Base-by-base conservation (phyloP, 2,797 vertebrate genomes). In the Syngnathus rostellatus region DNA sequence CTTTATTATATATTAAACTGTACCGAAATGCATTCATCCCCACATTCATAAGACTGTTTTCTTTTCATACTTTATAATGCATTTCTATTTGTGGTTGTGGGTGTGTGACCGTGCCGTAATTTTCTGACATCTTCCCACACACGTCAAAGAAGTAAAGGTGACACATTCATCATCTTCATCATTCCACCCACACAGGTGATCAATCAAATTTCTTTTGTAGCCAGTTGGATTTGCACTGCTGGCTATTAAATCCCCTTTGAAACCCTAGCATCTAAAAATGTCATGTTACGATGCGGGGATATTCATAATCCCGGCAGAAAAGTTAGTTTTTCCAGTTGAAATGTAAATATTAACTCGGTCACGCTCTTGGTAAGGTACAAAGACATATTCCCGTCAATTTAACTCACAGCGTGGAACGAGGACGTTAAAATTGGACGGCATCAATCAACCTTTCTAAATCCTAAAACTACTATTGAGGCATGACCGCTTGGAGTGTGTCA, bases 61-160 rank as follows among this genome's bases (percentile, higher is more conserved):
- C 8, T 43, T 43, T 43, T 43, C 41, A 43, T 43, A 9, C 41
- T 43, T 48, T 17, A 17, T 6, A 48, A 17, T 48, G 46, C 5
- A 48, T 48, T 16, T 48, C 6, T 17, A 45, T 57, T 62, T 63
- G 72, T 68, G 81, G 79, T 80, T 14, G 46, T 38, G 62, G 40
- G 71, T 37, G 67, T 55, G 55, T 81, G 80, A 87, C 80, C 77
- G 81, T 63, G 67, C 19, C 25, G 68, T 68, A 64, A 76, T 64
- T 71, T 79, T 66, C 60, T 81, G 80, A 84, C 82, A 85, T 77
- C 84, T 87, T 89, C 86, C 84, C 85, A 89, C 82, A 83, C 72
- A 80, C 53, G 60, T 83, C 80, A 83, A 69, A 46, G 64, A 81
- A 66, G 45, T 70, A 69, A 21, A 67, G 77, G 75, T 80, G 72